Evolutionary conservation across 92 coral and sea anemone species (phyloP), one percentile per base, ranked within the genome.

Genomic region (Plumapathes pennacea): DNA sequence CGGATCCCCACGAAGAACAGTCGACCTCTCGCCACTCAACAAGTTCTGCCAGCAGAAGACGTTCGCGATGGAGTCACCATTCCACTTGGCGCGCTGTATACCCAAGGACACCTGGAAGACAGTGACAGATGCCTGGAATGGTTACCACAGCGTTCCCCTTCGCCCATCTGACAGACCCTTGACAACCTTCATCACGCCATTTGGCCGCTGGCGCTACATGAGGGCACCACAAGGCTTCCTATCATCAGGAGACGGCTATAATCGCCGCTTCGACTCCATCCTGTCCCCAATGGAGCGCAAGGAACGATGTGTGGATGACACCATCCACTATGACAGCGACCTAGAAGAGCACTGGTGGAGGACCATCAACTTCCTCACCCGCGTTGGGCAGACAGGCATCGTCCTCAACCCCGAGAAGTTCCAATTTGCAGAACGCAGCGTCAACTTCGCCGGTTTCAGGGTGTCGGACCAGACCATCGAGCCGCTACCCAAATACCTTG

Each of bases 261-360:
- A 83, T 38, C 67, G 90, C 71, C 85, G 77, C 25, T 71, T 84
- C 36, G 78, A 78, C 56, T 81, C 85, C 20, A 46, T 86, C 29
- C 95, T 86, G 18, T 52, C 95, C 0, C 28, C 22, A 13, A 58
- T 69, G 4, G 85, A 75, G 51, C 75, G 84, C 22, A 61, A 80
- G 50, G 79, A 85, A 31, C 81, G 88, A 17, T 76, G 95, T 25
- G 85, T 86, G 5, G 82, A 81, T 15, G 95, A 86, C 74, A 86
- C 94, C 19, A 37, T 80, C 10, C 94, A 74, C 67, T 69, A 80
- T 25, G 85, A 86, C 67, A 10, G 50, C 1, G 81, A 74, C 62
- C 81, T 86, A 2, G 78, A 81, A 26, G 73, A 86, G 53, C 95
- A 86, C 67, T 86, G 88, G 94, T 72, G 89, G 85, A 38, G 81